Base-by-base conservation (phyloP, 2,797 vertebrate species). In the Thripadectes ignobilis region DNA sequence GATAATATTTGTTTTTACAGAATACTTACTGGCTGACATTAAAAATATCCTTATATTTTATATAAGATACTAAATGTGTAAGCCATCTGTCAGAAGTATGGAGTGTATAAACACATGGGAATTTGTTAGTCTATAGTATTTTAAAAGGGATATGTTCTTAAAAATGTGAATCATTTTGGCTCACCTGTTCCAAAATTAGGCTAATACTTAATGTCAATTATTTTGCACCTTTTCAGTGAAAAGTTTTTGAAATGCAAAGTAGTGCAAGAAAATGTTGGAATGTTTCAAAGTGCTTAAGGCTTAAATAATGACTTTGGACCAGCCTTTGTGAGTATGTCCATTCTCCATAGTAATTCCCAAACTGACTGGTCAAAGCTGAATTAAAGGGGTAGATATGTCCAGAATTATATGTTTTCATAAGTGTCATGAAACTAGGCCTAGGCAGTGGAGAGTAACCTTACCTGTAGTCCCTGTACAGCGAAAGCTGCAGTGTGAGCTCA, bases 401-500 rank as follows among this genome's bases (percentile, higher is more conserved):
- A 74, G 61, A 89, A 91, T 78, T 49, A 80, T 6, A 22, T 17
- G 57, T 92, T 95, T 91, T 55, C 45, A 0, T 66, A 69, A 49
- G 10, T 80, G 61, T 48, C 51, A 12, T 79, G 59, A 79, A 94
- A 79, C 66, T 58, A 54, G 63, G 71, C 77, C 71, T 92, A 9
- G 16, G 62, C 61, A 58, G 51, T 8, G 2, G 54, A 41, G 63
- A 86, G 76, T 77, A 82, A 82, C 85, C 79, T 87, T 85, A 94
- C 93, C 78, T 94, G 78, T 88, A 87, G 30, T 83, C 68, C 72
- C 72, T 89, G 65, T 93, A 46, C 29, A 83, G 85, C 75, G 88
- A 85, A 91, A 92, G 61, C 65, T 91, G 93, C 87, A 85, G 65
- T 29, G 78, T 96, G 94, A 96, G 85, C 88, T 96, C 91, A 88